Conservation (phyloP, 2,797 vertebrate species). For the Catamblyrhynchus diadema region DNA sequence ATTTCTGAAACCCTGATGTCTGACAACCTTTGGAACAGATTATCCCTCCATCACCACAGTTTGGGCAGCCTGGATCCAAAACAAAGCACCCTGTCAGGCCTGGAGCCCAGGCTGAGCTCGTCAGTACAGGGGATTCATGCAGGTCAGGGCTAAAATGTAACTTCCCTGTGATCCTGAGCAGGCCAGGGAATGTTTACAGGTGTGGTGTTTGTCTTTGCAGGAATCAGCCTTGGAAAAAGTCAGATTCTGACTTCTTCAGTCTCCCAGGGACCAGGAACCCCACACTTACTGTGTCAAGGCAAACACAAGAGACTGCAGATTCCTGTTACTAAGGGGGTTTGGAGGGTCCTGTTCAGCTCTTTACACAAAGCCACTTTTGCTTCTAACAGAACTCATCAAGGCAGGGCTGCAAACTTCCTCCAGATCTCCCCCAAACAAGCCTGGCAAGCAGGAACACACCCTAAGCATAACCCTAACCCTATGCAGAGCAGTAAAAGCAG, state of each 20-base stretch:
- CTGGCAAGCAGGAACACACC: not conserved
- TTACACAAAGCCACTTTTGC: not conserved
- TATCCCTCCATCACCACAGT: too few relatives aligned
- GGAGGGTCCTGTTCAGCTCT: not conserved
- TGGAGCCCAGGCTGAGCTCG: not conserved
- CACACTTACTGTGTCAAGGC: not conserved
- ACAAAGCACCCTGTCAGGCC: not conserved
- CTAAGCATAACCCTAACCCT: not conserved
- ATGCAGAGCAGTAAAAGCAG: not conserved
- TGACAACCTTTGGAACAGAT: not conserved
- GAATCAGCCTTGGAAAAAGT: not conserved
- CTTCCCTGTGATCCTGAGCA: not conserved
- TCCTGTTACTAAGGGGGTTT: not conserved
- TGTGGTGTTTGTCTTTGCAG: not conserved
- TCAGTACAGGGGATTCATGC: not conserved
- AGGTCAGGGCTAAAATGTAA: not conserved
- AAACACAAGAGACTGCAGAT: not conserved
- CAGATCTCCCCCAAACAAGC: not conserved
- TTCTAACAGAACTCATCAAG: not conserved
- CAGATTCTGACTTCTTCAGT: not conserved
- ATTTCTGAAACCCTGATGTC: not conserved
- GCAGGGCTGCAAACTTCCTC: not conserved
- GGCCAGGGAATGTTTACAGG: not conserved
- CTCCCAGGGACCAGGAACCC: not conserved
- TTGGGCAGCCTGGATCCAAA: not conserved